Evolutionary conservation across 1,140 invertebrate genomes (phyloP).

Genomic region (Musca domestica): DNA sequence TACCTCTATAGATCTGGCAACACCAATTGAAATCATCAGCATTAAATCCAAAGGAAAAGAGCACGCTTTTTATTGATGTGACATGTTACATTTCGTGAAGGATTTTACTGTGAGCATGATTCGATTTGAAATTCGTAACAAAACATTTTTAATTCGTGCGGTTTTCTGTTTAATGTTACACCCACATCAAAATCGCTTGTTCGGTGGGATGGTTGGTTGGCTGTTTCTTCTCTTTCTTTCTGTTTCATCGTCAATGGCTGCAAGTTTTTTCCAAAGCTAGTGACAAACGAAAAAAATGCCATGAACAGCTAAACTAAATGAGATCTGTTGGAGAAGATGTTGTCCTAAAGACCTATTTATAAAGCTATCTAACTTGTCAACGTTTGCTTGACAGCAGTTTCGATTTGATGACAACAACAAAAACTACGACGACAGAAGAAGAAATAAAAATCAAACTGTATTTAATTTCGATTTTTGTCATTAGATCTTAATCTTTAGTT

Average conservation of each 20-base stretch:
- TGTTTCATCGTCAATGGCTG: not conserved
- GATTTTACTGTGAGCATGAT: conserved; percentile 3
- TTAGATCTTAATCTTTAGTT: too few species aligned
- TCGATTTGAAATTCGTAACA: conserved; percentile 14
- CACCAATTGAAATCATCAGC: too few species aligned
- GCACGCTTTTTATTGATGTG: conserved; percentile 16
- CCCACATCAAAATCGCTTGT: too few species aligned
- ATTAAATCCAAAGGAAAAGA: not conserved
- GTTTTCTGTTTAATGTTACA: conserved; percentile 19
- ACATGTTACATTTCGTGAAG: conserved; percentile 15
- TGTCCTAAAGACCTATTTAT: conserved; percentile 16
- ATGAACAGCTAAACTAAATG: not conserved
- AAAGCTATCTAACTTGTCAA: too few species aligned
- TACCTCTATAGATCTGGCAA: too few species aligned
- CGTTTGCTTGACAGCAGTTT: too few species aligned
- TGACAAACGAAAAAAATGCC: too few species aligned
- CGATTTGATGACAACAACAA: too few species aligned
- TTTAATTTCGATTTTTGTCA: too few species aligned
- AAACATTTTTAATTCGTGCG: conserved; percentile 18
- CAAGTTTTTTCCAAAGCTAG: not conserved
- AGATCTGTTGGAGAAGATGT: not conserved
- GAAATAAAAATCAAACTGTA: too few species aligned
- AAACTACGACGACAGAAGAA: too few species aligned
- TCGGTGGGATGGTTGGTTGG: too few species aligned
- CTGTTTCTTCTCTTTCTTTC: not conserved